phyloP scores from a whole-genome alignment of 2,113 vertebrate species.

The Poecile atricapillus region DNA sequence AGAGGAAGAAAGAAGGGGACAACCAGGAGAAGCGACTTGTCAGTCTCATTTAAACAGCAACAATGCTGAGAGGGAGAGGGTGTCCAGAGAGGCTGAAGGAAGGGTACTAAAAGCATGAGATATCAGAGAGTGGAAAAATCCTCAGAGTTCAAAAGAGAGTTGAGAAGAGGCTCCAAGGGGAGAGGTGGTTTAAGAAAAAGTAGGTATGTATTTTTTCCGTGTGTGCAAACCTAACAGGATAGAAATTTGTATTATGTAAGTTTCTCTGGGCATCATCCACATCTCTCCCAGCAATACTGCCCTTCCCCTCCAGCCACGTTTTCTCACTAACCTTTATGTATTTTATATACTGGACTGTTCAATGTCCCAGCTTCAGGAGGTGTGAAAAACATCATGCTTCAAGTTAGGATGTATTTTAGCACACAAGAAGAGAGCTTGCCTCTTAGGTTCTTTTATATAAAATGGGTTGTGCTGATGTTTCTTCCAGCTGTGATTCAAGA shows the following conservation, averaged over 20 bases:
- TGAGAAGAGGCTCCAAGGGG: background rate
- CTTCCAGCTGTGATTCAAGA: background rate
- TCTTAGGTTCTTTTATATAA: background rate
- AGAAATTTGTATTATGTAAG: background rate
- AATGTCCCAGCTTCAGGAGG: background rate
- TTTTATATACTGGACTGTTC: background rate
- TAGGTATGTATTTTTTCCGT: background rate
- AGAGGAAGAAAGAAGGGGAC: background rate
- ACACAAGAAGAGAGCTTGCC: background rate
- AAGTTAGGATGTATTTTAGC: background rate
- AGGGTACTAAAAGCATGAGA: background rate
- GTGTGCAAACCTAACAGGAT: background rate
- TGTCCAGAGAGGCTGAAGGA: background rate
- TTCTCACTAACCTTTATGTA: background rate
- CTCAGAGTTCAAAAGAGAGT: background rate
- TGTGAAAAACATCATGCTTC: background rate
- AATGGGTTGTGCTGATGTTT: background rate
- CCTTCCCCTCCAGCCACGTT: background rate
- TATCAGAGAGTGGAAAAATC: background rate
- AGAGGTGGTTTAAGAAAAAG: background rate
- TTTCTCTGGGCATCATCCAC: background rate
- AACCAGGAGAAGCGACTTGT: background rate
- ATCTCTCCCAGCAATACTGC: background rate
- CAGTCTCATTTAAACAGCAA: background rate
- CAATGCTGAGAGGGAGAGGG: background rate